Evolutionary conservation across 2,113 vertebrate species (phyloP).

Genomic region (Hippocampus mohnikei): DNA sequence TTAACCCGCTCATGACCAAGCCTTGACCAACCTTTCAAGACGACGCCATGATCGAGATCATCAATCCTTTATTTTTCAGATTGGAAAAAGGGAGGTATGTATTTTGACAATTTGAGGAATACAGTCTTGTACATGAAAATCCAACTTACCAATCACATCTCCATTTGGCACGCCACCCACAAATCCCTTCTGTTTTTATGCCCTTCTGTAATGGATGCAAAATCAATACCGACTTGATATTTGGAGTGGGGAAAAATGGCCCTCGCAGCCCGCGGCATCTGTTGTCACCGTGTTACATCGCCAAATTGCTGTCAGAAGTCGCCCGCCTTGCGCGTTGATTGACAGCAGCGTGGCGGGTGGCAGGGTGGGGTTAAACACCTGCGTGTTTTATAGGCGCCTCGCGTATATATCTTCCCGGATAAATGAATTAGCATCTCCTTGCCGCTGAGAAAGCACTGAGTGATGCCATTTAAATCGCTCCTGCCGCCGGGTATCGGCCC

Average conservation of each 20-base stretch:
- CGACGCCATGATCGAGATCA: too few relatives aligned
- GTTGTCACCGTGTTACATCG: slow-evolving; percentile 40
- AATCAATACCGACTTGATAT: slow-evolving; percentile 54
- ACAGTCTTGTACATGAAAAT: slow-evolving; percentile 2
- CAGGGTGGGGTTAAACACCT: slow-evolving; percentile 49
- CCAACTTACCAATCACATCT: slow-evolving; percentile 1
- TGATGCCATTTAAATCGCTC: slow-evolving; percentile 62
- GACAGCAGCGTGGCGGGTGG: slow-evolving; percentile 61
- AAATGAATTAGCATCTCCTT: slow-evolving; percentile 48
- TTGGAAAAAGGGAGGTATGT: too few relatives aligned
- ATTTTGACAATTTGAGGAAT: background rate
- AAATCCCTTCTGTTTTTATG: slow-evolving; percentile 57
- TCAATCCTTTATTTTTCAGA: too few relatives aligned
- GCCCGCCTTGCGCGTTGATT: slow-evolving; percentile 59
- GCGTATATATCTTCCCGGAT: slow-evolving; percentile 61
- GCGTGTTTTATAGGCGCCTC: slow-evolving; percentile 66
- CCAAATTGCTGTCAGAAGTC: slow-evolving; percentile 66
- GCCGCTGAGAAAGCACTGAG: slow-evolving; percentile 51
- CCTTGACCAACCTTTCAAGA: too few relatives aligned
- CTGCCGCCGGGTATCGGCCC: slow-evolving; percentile 40
- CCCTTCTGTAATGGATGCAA: slow-evolving; percentile 59
- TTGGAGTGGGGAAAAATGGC: slow-evolving; percentile 57
- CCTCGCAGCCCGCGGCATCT: slow-evolving; percentile 41
- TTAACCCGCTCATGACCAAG: too few relatives aligned
- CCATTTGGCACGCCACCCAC: slow-evolving; percentile 41